Base-by-base conservation (phyloP, 2,888 invertebrate species). In the Metallyticus violacea region DNA sequence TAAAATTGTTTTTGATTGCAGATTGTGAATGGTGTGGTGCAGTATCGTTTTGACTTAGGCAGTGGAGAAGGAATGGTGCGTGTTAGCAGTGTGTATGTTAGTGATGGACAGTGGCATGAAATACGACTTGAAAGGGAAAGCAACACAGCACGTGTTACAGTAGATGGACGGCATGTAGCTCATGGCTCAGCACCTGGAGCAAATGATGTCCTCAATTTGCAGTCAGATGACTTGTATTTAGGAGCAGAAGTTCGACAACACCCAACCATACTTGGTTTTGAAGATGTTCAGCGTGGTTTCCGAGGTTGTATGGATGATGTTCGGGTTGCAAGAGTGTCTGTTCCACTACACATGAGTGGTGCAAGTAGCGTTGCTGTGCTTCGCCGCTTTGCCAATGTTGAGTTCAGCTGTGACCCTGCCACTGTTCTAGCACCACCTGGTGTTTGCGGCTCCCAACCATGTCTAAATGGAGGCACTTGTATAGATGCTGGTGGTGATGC, bases 281-380 rank as follows among this genome's bases (percentile, higher is more conserved):
- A 95, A 90, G 95, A 97, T 91, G 95, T 98, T 83, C 96, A 96
- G 81, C 93, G 95, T 81, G 98, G 99, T 0, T 98, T 98, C 91
- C 93, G 96, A 86, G 99, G 99, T 1, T 99, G 99, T 91, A 95
- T 99, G 94, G 96, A 97, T 87, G 97, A 97, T 90, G 94, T 98
- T 40, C 93, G 95, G 87, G 94, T 99, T 84, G 96, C 96, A 86
- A 94, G 95, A 87, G 94, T 95, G 7, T 92, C 94, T 0, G 94
- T 98, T 85, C 97, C 98, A 1, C 91, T 97, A 22, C 95, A 95
- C 89, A 94, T 94, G 92, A 94, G 94, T 1, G 95, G 94, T 0
- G 93, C 93, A 28, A 94, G 93, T 89, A 93, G 94, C n/a, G 93
- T 94, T 7, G 95, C 94, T 1, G 94, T 94, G 2, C 90, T 95